Conservation (phyloP, 2,888 invertebrate genomes). For the Temnothorax rugatulus region DNA sequence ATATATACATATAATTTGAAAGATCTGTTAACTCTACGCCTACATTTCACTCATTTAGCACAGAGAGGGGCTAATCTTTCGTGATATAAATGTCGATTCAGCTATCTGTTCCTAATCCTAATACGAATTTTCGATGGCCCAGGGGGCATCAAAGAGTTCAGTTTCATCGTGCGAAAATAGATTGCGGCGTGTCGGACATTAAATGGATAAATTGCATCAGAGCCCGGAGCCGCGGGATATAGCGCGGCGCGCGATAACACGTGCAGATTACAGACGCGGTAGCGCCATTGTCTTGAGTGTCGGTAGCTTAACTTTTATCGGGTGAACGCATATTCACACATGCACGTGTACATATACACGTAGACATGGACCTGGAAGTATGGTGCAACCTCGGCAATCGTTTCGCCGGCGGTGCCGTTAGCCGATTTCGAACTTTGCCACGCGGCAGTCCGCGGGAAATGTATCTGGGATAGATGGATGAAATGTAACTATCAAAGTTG, state of each 20-base stretch:
- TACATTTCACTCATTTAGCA: neutral
- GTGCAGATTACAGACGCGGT: conserved; percentile 54
- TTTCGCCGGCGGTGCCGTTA: conserved; percentile 64
- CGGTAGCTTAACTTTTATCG: conserved; percentile 73
- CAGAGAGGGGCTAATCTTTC: neutral
- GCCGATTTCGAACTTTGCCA: conserved; percentile 74
- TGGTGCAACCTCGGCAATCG: conserved; percentile 59
- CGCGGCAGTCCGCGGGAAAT: conserved; percentile 75
- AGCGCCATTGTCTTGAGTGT: conserved; percentile 67
- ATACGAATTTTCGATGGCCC: conserved; percentile 33
- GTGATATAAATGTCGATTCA: neutral
- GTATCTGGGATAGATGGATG: conserved; percentile 83
- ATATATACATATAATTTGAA: neutral
- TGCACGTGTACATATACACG: neutral
- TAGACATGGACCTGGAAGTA: conserved; percentile 37
- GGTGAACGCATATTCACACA: conserved; percentile 47
- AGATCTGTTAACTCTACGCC: neutral
- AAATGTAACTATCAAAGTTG: conserved; percentile 86
- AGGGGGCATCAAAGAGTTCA: conserved; percentile 31
- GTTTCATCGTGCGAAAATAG: conserved; percentile 51
- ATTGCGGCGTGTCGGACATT: conserved; percentile 52
- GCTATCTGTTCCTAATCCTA: conserved; percentile 1
- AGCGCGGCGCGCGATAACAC: conserved; percentile 59
- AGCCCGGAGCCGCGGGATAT: conserved; percentile 45
- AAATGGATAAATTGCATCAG: conserved; percentile 58